These are phyloP conservation scores for Drosophila hamatofila DNA, from an alignment of 2,888 invertebrate species.

Conservation along the genomic window DNA sequence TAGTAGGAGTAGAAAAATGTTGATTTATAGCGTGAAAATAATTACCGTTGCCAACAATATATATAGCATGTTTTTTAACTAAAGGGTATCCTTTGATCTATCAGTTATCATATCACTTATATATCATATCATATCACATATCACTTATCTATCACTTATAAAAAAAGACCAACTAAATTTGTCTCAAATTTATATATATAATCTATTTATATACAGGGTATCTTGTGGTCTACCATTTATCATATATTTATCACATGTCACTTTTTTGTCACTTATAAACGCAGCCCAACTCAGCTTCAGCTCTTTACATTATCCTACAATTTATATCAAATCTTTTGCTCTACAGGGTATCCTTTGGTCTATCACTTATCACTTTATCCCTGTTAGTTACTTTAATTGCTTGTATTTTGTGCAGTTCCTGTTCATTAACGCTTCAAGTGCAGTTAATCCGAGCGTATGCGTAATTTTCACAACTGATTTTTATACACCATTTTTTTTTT, in stretches of 20 bases:
- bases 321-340: too few relatives aligned
- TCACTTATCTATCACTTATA: too few relatives aligned
- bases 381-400: slow-evolving; percentile 12
- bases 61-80: rapidly evolving
- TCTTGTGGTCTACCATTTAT: too few relatives aligned
- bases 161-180: too few relatives aligned
- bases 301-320: background rate
- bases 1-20: background rate
- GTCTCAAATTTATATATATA: too few relatives aligned
- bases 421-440: slow-evolving; percentile 52
- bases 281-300: too few relatives aligned
- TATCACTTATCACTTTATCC: background rate
- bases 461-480: slow-evolving; percentile 24
- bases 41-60: too few relatives aligned
- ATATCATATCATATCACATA: too few relatives aligned
- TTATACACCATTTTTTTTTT: slow-evolving; percentile 2
- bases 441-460: slow-evolving; percentile 53
- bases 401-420: slow-evolving; percentile 6
- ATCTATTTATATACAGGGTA: too few relatives aligned
- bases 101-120: too few relatives aligned
- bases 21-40: background rate
- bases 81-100: background rate
- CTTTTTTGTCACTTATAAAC: too few relatives aligned
- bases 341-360: background rate
- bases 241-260: too few relatives aligned